Conservation (phyloP, 2,888 invertebrate species). For the Agrotis segetum region DNA sequence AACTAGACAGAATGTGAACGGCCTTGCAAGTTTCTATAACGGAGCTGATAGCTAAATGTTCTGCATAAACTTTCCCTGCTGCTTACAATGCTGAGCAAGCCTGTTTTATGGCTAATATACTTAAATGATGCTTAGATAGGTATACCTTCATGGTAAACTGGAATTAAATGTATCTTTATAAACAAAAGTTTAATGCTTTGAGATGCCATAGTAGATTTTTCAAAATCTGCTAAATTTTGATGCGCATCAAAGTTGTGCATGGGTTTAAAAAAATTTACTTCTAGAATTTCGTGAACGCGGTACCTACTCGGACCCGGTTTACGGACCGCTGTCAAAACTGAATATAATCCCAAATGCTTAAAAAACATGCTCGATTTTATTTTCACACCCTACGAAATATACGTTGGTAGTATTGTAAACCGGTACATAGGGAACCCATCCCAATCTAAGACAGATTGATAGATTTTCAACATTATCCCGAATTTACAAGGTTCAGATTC, state of each 20-base stretch:
- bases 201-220: background rate
- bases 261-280: too few species aligned
- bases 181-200: background rate
- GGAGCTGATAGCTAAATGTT: slow-evolving; percentile 68
- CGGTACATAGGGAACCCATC: too few species aligned
- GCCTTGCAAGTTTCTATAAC: slow-evolving; percentile 79
- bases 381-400: too few species aligned
- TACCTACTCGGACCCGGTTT: too few species aligned
- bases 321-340: too few species aligned
- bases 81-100: slow-evolving; percentile 51
- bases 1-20: slow-evolving; percentile 81
- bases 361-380: too few species aligned
- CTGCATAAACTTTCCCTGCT: slow-evolving; percentile 69
- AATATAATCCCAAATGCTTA: too few species aligned
- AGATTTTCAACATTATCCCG: too few species aligned
- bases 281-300: too few species aligned
- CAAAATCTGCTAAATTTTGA: background rate
- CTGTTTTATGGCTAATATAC: slow-evolving; percentile 16
- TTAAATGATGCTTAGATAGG: background rate
- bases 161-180: background rate
- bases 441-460: too few species aligned
- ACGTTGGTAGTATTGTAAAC: too few species aligned
- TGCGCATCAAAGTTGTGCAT: background rate
- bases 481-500: too few species aligned
- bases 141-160: background rate